phyloP scores from a whole-genome alignment of 2,113 vertebrate genomes.

The Chauna torquata region DNA sequence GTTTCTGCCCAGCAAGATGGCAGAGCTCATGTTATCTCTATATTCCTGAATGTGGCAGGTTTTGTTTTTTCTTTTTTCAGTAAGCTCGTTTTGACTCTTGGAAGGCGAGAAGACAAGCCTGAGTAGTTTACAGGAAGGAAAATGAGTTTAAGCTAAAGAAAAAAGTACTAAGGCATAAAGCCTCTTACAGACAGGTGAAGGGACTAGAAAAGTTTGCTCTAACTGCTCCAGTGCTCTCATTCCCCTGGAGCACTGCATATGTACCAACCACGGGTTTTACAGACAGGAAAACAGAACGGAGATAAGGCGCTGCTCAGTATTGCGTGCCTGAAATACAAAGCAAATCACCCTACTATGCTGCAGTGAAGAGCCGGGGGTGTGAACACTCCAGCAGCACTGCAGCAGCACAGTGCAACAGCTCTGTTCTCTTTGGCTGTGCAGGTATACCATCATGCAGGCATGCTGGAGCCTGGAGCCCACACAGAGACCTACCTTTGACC shows the following conservation, averaged over 20 bases:
- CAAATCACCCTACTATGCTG: not conserved
- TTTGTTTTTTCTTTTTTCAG: not conserved
- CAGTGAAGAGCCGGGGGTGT: not conserved
- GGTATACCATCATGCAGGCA: slow-evolving; percentile 91
- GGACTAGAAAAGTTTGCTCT: not conserved
- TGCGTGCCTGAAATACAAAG: not conserved
- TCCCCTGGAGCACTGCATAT: not conserved
- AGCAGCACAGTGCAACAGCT: accelerated
- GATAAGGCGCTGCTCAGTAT: not conserved
- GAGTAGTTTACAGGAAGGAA: not conserved
- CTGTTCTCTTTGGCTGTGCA: slow-evolving; percentile 39
- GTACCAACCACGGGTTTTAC: accelerated
- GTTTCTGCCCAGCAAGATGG: not conserved
- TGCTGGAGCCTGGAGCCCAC: slow-evolving; percentile 95
- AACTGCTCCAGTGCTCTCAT: not conserved
- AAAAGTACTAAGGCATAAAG: not conserved
- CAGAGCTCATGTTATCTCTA: not conserved
- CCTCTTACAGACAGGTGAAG: not conserved
- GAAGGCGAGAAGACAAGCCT: not conserved
- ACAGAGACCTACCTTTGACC: slow-evolving; percentile 86
- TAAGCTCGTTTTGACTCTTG: not conserved
- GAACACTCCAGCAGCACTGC: not conserved
- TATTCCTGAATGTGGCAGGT: not conserved
- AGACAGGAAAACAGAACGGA: not conserved
- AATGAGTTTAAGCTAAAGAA: not conserved